phyloP scores from a whole-genome alignment of 2,113 vertebrate genomes.

The Dromaius novaehollandiae region DNA sequence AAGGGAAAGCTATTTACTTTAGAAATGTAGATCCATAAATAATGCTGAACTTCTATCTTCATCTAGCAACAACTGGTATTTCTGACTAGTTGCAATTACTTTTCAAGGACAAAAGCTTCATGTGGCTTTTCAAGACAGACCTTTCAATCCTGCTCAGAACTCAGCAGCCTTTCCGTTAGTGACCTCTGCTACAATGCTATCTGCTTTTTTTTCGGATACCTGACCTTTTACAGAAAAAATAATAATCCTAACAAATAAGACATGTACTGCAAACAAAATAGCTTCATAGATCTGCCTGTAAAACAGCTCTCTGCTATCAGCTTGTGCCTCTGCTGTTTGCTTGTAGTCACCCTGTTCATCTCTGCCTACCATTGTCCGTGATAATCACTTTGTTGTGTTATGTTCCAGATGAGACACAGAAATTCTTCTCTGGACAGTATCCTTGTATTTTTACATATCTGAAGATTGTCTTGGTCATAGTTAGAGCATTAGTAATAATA shows the following conservation, averaged over 20 bases:
- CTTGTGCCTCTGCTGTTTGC: background rate
- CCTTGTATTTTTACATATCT: background rate
- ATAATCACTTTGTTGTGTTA: background rate
- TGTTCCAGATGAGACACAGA: background rate
- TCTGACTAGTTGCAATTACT: conserved; percentile 29
- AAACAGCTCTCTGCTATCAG: background rate
- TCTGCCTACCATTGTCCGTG: background rate
- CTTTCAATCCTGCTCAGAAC: background rate
- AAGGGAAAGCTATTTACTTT: conserved; percentile 46
- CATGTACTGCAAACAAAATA: background rate
- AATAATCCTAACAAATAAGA: background rate
- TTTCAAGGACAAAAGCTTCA: conserved; percentile 28
- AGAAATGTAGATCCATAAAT: background rate
- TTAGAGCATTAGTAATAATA: background rate
- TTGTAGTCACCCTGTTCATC: background rate
- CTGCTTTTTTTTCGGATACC: background rate
- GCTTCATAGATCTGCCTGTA: background rate
- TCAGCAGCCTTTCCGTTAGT: conserved; percentile 5
- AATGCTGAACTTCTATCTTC: conserved; percentile 16
- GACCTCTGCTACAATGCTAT: background rate
- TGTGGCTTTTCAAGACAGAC: background rate
- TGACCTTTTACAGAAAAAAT: background rate
- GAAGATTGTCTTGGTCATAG: background rate
- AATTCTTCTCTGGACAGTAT: background rate
- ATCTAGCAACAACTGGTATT: conserved; percentile 2